Conservation (phyloP, 92 coral and sea anemone species). For the Galaxea fascicularis region DNA sequence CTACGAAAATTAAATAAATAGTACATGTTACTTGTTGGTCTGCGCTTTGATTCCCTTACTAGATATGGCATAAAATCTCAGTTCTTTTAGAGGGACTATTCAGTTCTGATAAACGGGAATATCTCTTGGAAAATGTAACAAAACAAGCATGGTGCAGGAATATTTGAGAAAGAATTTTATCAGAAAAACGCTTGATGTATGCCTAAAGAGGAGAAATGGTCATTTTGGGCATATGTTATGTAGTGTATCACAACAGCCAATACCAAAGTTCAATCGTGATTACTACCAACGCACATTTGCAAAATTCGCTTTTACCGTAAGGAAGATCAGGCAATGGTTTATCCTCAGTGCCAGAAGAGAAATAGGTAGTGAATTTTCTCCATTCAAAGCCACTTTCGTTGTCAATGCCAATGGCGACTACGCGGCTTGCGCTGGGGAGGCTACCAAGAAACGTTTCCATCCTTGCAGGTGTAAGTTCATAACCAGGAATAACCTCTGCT, state of each 20-base stretch:
- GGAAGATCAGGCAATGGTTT: neutral
- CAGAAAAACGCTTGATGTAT: neutral
- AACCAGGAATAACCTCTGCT: neutral
- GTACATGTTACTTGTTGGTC: neutral
- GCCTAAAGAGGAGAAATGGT: slow-evolving; percentile 5
- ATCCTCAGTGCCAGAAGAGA: neutral
- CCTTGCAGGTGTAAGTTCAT: neutral
- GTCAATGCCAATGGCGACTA: neutral
- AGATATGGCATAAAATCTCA: neutral
- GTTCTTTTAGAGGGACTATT: neutral
- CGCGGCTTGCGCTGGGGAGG: neutral
- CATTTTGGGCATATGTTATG: slow-evolving; percentile 1
- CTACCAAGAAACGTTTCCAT: neutral
- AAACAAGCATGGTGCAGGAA: neutral
- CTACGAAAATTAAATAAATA: neutral
- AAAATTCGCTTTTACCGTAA: slow-evolving; percentile 10
- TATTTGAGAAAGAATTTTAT: neutral
- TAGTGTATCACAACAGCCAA: neutral
- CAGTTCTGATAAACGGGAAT: neutral
- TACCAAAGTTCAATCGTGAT: neutral
- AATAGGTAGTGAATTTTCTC: neutral
- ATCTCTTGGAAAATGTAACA: neutral
- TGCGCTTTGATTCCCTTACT: neutral
- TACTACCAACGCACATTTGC: neutral
- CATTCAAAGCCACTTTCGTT: neutral